Percentiles rank a stretch among this genome's conserved stretches.
Conservation (phyloP, 2,797 vertebrate genomes). For the Bucorvus abyssinicus region DNA sequence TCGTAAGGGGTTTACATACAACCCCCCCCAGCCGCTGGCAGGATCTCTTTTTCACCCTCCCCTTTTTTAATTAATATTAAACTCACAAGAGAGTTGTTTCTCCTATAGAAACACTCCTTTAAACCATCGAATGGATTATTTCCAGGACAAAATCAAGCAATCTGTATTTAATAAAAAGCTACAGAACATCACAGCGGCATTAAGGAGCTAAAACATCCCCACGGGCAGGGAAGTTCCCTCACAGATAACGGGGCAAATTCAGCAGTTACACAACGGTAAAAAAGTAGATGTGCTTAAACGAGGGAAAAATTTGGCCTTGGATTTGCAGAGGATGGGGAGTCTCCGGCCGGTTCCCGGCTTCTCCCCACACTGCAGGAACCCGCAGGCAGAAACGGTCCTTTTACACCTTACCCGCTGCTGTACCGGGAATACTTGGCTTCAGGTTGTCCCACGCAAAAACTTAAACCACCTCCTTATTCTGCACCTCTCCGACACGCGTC, state of each 20-base stretch:
- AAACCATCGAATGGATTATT: not conserved
- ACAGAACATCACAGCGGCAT: not conserved
- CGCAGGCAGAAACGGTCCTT: not conserved
- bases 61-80: not conserved
- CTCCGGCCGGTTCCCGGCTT: not conserved
- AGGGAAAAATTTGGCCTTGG: not conserved
- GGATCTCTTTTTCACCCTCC: accelerated
- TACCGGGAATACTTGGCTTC: not conserved
- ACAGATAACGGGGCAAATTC: not conserved
- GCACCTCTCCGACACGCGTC: accelerated
- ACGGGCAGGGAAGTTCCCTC: not conserved
- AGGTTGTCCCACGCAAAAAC: not conserved
- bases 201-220: not conserved
- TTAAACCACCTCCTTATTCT: not conserved
- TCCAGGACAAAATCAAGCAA: not conserved
- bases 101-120: not conserved
- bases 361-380: not conserved
- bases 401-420: accelerated
- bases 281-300: not conserved
- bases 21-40: not conserved
- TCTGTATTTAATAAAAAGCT: not conserved
- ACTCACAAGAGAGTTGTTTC: not conserved
- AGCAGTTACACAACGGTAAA: not conserved
- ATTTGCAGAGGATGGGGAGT: not conserved
- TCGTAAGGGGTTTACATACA: accelerated